Evolutionary conservation across 2,113 vertebrate genomes (phyloP), one percentile per base, ranked within the genome.

Genomic region (Columbina picui): DNA sequence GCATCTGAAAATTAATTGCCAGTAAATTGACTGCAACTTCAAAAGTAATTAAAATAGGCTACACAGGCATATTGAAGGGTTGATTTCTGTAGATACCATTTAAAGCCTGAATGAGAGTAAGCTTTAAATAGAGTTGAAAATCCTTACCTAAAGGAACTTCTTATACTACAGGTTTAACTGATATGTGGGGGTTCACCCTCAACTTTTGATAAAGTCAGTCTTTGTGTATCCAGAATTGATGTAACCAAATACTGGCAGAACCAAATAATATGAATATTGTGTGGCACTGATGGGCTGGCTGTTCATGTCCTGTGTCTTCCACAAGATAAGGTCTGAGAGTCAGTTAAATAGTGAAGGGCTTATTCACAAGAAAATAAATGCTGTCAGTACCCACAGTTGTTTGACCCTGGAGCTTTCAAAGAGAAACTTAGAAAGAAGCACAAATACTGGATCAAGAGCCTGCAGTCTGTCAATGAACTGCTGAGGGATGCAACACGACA

Each of bases 401-500:
- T 97, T 93, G 50, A 80, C 89, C 74, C 91, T 82, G 50, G 57
- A 86, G 38, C 68, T 84, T 96, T 97, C 87, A 83, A 83, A 91
- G 71, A 68, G 53, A 71, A 96, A 85, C 64, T 56, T 63, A 63
- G 71, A 91, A 94, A 91, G 79, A 91, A 65, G 56, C 84, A 94
- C 49, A 86, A 87, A 96, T 95, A 61, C 71, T 90, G 81, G 50
- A 96, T 96, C 69, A 88, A 92, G 93, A 90, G 91, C 68, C 97
- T 98, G 98, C 75, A 97, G 80, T 89, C 69, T 96, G 87, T 98
- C 97, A 94, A 32, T 90, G 93, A 94, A 93, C 79, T 85, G 90
- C 87, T 94, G 86, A 90, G 87, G 88, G 95, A 98, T 96, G 95
- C 70, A 96, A 94, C 96, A 84, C 0, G 86, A 96, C 96, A 97